A percentile compares a stretch with the other conserved stretches of the same genome.
These are phyloP conservation scores for Gambusia yucatana DNA, from an alignment of 2,797 vertebrate species.

Conservation along the genomic window DNA sequence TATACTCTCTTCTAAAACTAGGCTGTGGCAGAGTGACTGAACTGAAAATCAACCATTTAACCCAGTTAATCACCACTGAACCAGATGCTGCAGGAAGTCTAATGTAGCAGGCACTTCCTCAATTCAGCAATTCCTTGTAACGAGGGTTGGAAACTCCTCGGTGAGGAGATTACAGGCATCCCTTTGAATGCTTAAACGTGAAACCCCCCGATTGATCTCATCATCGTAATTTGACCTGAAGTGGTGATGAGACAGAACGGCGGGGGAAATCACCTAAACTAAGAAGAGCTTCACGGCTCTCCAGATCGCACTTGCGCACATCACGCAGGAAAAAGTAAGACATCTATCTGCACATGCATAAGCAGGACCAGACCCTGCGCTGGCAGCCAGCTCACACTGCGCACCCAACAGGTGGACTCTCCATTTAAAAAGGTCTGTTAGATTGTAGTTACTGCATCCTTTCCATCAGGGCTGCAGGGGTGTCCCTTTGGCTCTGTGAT, in stretches of 20 bases:
- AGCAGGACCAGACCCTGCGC: slow-evolving; percentile 12
- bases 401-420: slow-evolving; percentile 59
- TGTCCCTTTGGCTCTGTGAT: slow-evolving; percentile 21
- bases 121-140: slow-evolving; percentile 51
- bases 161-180: slow-evolving; percentile 14
- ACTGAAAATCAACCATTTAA: slow-evolving; percentile 29
- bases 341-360: slow-evolving; percentile 20
- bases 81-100: slow-evolving; percentile 50
- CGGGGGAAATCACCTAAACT: slow-evolving; percentile 32
- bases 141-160: slow-evolving; percentile 46
- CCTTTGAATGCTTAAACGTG: slow-evolving; percentile 23
- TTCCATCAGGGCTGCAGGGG: slow-evolving; percentile 27
- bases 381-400: slow-evolving; percentile 28
- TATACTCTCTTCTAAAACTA: not conserved
- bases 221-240: not conserved
- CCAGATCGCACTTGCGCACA: slow-evolving; percentile 34
- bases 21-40: not conserved
- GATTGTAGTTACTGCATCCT: slow-evolving; percentile 33
- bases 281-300: slow-evolving; percentile 33
- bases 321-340: not conserved
- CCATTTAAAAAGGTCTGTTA: slow-evolving; percentile 51
- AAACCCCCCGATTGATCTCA: slow-evolving; percentile 12
- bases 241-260: slow-evolving; percentile 11
- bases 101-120: slow-evolving; percentile 49
- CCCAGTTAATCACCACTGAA: slow-evolving; percentile 37